phyloP scores from a whole-genome alignment of 2,888 invertebrate species.

The Andricus quercusramuli region DNA sequence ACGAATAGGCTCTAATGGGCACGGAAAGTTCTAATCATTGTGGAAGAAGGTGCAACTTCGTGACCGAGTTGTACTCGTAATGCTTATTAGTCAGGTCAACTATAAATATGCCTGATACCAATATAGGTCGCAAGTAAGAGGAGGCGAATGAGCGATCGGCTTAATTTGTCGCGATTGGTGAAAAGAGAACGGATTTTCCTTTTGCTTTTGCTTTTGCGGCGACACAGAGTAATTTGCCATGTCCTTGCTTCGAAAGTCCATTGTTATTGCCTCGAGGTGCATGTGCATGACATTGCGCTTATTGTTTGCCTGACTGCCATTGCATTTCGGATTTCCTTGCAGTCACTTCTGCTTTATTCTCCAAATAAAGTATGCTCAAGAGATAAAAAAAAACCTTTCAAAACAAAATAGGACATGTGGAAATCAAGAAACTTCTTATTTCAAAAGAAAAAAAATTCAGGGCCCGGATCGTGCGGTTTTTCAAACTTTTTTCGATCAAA shows the following conservation, averaged over 20 bases:
- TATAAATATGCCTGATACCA: constrained; percentile 56
- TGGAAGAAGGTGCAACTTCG: constrained; percentile 20
- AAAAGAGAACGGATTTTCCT: constrained; percentile 46
- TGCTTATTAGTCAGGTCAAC: constrained; percentile 52
- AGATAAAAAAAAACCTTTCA: no score
- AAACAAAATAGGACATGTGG: no score
- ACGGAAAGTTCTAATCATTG: background rate
- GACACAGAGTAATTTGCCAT: constrained; percentile 27
- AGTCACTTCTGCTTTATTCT: background rate
- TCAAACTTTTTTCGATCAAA: no score
- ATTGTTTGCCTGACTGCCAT: constrained; percentile 15
- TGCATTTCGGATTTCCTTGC: constrained; percentile 5
- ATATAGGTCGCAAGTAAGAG: constrained; percentile 68
- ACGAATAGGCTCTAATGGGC: background rate
- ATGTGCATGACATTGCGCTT: constrained; percentile 19
- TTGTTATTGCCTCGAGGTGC: constrained; percentile 23
- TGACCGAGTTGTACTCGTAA: constrained; percentile 22
- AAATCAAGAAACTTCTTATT: no score
- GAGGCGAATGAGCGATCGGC: constrained; percentile 60
- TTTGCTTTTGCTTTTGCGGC: constrained; percentile 11
- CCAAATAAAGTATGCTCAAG: background rate
- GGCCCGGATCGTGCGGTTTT: no score
- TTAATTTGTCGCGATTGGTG: constrained; percentile 59
- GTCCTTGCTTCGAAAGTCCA: constrained; percentile 23
- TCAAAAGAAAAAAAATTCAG: no score